Percentiles rank a stretch among this genome's conserved stretches.
phyloP scores from a whole-genome alignment of 2,113 vertebrate genomes.

The Marmota flaviventris region DNA sequence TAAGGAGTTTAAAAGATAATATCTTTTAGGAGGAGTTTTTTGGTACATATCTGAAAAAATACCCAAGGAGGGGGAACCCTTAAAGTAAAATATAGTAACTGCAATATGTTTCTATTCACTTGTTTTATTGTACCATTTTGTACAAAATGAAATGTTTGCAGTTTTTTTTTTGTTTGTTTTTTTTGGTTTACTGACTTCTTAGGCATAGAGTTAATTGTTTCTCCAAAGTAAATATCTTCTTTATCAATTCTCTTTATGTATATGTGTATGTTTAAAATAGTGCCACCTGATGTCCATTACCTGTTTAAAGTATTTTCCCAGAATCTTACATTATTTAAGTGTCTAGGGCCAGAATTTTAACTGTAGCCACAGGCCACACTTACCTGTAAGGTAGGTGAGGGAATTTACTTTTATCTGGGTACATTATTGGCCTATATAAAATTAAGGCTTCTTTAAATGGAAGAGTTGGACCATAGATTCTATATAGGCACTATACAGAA shows the following conservation, averaged over 20 bases:
- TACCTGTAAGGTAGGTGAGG: not conserved
- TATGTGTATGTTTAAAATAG: not conserved
- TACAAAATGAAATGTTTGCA: conserved; percentile 21
- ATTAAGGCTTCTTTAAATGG: not conserved
- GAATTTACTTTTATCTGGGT: not conserved
- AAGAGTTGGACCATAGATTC: not conserved
- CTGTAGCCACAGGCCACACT: not conserved
- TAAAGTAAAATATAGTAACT: conserved; percentile 49
- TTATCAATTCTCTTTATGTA: not conserved
- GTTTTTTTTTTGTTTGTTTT: not conserved
- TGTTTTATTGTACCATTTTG: conserved; percentile 13
- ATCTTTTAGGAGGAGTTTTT: not conserved
- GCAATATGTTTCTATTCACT: not conserved
- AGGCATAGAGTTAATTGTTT: not conserved
- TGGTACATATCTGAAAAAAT: not conserved
- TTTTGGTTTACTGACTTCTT: too few relatives aligned
- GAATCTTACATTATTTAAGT: not conserved
- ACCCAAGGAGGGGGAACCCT: not conserved
- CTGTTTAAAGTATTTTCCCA: not conserved
- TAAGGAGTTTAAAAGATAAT: not conserved
- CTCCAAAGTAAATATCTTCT: conserved; percentile 30
- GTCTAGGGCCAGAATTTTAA: conserved; percentile 34
- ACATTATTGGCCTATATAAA: conserved; percentile 30
- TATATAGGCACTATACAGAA: not conserved
- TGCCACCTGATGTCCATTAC: not conserved